Percentiles rank a stretch among this genome's conserved stretches.
Conservation (phyloP, 2,113 vertebrate species). For the Pimephales promelas region DNA sequence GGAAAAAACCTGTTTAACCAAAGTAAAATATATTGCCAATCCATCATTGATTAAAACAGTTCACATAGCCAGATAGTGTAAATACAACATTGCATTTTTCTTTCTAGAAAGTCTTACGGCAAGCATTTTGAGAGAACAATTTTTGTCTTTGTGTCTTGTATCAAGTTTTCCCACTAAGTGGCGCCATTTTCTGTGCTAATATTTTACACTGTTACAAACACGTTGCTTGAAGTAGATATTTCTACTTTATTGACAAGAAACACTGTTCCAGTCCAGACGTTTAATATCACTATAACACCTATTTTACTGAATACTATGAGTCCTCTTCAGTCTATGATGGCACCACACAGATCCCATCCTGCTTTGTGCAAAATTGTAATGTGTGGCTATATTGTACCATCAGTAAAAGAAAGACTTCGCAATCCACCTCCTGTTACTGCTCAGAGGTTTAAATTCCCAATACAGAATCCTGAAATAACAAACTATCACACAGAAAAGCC, state of each 20-base stretch:
- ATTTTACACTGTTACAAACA: not conserved
- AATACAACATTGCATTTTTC: not conserved
- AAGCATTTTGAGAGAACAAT: not conserved
- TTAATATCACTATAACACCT: not conserved
- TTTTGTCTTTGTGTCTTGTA: not conserved
- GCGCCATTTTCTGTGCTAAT: not conserved
- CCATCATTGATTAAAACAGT: not conserved
- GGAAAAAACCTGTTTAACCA: not conserved
- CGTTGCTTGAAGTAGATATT: not conserved
- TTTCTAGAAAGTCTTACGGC: not conserved
- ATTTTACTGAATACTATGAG: not conserved
- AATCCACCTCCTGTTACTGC: conserved; percentile 48
- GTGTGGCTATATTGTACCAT: not conserved
- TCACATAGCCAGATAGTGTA: not conserved
- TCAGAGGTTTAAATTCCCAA: conserved; percentile 48
- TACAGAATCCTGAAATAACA: conserved; percentile 38
- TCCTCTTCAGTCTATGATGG: not conserved
- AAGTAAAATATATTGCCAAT: not conserved
- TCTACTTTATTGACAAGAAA: not conserved
- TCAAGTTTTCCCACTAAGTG: not conserved
- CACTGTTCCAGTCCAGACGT: not conserved
- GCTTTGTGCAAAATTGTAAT: not conserved
- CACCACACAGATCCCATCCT: not conserved
- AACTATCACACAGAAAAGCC: not conserved
- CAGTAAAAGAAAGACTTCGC: not conserved